Percentiles rank a stretch among this genome's conserved stretches.
These are phyloP conservation scores for Drosophila histrio DNA, from an alignment of 2,888 invertebrate genomes.

Conservation along the genomic window DNA sequence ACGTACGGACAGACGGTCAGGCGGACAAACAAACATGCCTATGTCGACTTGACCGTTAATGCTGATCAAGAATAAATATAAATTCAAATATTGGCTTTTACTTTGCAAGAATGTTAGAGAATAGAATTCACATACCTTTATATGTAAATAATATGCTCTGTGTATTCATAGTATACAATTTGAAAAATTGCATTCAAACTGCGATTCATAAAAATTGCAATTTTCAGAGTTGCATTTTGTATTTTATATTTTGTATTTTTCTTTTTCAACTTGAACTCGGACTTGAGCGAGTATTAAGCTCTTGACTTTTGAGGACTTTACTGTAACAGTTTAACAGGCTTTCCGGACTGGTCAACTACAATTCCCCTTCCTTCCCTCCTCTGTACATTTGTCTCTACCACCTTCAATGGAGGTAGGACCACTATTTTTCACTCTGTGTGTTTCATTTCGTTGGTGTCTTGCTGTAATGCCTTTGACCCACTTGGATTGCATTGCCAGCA, in stretches of 20 bases:
- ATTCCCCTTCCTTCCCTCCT: neutral
- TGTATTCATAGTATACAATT: no score
- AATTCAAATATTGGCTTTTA: no score
- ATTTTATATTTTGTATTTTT: neutral
- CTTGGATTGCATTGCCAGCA: constrained; percentile 44
- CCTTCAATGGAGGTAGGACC: no score
- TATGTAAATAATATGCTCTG: no score
- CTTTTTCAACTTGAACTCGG: constrained; percentile 1
- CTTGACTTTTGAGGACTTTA: constrained; percentile 38
- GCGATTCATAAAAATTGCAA: constrained; percentile 4
- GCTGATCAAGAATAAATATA: no score
- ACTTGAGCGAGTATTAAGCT: constrained; percentile 21
- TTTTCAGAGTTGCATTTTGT: neutral
- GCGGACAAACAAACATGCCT: no score
- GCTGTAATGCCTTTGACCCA: constrained; percentile 60
- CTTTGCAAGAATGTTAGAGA: no score
- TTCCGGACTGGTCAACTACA: constrained; percentile 12
- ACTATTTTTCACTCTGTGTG: neutral
- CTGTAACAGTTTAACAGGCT: constrained; percentile 28
- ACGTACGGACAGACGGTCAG: no score
- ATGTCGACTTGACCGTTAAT: no score
- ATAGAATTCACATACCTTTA: no score
- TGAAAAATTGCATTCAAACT: neutral
- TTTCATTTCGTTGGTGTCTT: constrained; percentile 22
- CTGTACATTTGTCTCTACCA: no score